These are phyloP conservation scores for Halichondria panicea DNA, from an alignment of 37 sponge, comb jelly and placozoan genomes.

Conservation along the genomic window DNA sequence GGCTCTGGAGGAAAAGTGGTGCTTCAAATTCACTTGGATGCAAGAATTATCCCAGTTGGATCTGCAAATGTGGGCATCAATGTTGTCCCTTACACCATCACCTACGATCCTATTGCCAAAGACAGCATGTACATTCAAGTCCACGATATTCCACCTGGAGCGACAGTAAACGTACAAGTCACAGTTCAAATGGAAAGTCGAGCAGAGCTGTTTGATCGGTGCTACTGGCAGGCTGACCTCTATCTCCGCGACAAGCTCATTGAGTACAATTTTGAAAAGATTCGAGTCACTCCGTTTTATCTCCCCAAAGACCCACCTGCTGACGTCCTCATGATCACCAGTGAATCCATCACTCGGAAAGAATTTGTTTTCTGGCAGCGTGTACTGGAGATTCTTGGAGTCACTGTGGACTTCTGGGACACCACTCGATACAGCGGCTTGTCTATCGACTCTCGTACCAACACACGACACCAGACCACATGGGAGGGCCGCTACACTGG, in stretches of 20 bases:
- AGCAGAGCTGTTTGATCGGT: conserved; percentile 76
- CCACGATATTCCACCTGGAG: conserved; percentile 44
- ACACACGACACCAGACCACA: conserved; percentile 28
- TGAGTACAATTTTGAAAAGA: conserved; percentile 49
- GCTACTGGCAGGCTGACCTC: conserved; percentile 66
- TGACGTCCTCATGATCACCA: conserved; percentile 69
- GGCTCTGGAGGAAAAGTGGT: conserved; percentile 60
- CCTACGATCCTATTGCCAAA: conserved; percentile 39
- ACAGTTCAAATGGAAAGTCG: conserved; percentile 58
- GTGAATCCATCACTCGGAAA: conserved; percentile 19
- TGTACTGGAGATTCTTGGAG: conserved; percentile 35
- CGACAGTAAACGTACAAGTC: conserved; percentile 28
- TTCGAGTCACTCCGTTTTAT: conserved; percentile 65
- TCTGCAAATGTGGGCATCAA: not conserved
- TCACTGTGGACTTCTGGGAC: conserved; percentile 71
- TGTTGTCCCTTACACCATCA: conserved; percentile 41
- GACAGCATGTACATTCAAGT: conserved; percentile 70
- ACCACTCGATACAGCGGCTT: conserved; percentile 58
- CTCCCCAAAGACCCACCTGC: conserved; percentile 44
- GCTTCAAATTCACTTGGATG: conserved; percentile 61
- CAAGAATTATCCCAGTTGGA: conserved; percentile 55
- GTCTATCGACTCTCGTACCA: conserved; percentile 38
- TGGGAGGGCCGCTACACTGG: conserved; percentile 63
- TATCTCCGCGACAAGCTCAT: conserved; percentile 70
- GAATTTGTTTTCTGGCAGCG: conserved; percentile 77